These are phyloP conservation scores for Hydrolagus colliei DNA, from an alignment of 2,797 vertebrate genomes.

Conservation along the genomic window DNA sequence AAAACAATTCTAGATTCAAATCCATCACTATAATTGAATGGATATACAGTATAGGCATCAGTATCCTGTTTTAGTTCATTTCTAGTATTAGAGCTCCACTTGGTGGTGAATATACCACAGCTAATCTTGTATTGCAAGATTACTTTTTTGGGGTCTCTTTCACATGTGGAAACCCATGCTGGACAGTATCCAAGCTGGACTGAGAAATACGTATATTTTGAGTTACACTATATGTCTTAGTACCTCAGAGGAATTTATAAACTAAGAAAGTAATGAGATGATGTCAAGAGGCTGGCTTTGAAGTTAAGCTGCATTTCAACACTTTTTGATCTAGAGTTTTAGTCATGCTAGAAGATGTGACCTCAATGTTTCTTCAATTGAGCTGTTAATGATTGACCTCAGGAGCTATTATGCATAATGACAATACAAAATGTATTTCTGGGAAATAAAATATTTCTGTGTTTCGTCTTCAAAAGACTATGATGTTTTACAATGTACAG, in stretches of 20 bases:
- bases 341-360: neutral
- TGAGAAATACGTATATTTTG: no score
- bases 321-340: neutral
- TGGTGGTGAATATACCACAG: neutral
- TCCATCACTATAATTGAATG: neutral
- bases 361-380: neutral
- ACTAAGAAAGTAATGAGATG: neutral
- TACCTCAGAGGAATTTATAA: neutral
- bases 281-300: neutral
- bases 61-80: neutral
- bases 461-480: neutral
- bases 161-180: no score
- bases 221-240: neutral
- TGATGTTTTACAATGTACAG: no score
- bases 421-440: neutral
- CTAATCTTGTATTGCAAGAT: neutral
- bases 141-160: no score
- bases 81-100: constrained; percentile 21
- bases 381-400: neutral
- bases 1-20: neutral
- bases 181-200: no score
- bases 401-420: neutral
- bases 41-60: no score
- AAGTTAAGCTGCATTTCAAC: neutral
- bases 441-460: neutral